Evolutionary conservation across 2,797 vertebrate genomes (phyloP), one percentile per base, ranked within the genome.

Genomic region (Cyclopterus lumpus): DNA sequence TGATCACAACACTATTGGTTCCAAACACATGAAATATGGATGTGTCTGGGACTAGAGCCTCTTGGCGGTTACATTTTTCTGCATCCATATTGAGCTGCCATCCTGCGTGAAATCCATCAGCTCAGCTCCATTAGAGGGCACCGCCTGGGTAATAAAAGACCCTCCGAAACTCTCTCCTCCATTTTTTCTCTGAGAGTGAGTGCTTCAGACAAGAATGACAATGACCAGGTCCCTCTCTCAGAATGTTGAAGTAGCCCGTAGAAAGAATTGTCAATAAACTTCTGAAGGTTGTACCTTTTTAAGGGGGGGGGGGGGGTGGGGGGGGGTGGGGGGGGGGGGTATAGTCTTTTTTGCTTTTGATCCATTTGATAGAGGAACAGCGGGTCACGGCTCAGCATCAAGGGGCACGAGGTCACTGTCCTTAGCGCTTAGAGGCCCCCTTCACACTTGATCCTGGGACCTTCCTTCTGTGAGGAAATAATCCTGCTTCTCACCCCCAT

Each of bases 41-140:
- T 77, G 82, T 73, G 51, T 72, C 36, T 66, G 46, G 64, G 28
- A 77, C 46, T 30, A 46, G 36, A 6, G 38, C 44, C 46, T 85
- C 65, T 73, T 63, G 70, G 76, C 7, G 5, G 65, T 65, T 63
- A 44, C 12, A 42, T 48, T 58, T 62, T 75, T 72, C 63, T 77
- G 58, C 18, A 54, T 78, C 66, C 49, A 67, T 71, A 65, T 59
- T 81, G 54, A 78, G 55, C 60, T 58, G 42, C 59, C 55, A 30
- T 64, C 58, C 67, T 71, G 77, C 6, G 3, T 78, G 69, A 85
- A 86, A 80, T 81, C 78, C 73, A 81, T 86, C 79, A 75, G 72
- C 64, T 72, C 42, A 68, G 55, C 74, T 73, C 53, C 71, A 68
- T 81, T 75, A 78, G 34, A 72, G 76, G 65, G 24, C 7, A 4